Percentiles rank a stretch among this genome's conserved stretches.
Evolutionary conservation across 2,113 vertebrate species (phyloP).

Genomic region (Gymnogyps californianus): DNA sequence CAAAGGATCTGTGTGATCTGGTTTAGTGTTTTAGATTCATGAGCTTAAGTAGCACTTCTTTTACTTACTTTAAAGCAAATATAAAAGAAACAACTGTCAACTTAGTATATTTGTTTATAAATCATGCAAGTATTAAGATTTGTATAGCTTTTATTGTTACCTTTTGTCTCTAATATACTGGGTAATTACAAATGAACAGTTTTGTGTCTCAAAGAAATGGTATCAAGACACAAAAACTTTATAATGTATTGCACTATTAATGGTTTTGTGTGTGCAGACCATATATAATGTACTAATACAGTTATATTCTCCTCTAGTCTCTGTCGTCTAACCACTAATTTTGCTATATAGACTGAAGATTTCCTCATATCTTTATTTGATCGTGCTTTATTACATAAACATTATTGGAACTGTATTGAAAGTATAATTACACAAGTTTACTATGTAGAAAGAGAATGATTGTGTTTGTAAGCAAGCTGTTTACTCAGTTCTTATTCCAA

Average conservation of each 20-base stretch:
- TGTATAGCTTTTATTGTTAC: neutral
- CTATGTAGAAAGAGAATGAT: neutral
- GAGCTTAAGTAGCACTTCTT: neutral
- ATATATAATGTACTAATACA: neutral
- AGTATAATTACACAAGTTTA: neutral
- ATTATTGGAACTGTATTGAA: neutral
- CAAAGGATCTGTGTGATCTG: neutral
- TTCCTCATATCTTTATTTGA: neutral
- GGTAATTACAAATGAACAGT: neutral
- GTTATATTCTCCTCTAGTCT: neutral
- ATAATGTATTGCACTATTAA: neutral
- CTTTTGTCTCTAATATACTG: neutral
- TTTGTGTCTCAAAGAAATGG: neutral
- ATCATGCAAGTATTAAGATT: neutral
- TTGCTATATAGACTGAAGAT: neutral
- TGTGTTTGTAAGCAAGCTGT: neutral
- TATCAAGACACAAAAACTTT: neutral
- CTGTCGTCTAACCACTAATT: neutral
- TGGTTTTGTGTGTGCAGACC: neutral
- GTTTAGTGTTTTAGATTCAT: neutral
- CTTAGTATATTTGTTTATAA: neutral
- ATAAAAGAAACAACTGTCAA: neutral
- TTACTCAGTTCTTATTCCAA: neutral
- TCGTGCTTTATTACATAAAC: neutral
- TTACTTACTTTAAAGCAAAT: neutral